Conservation (phyloP, 2,113 vertebrate species). For the Octodon degus region DNA sequence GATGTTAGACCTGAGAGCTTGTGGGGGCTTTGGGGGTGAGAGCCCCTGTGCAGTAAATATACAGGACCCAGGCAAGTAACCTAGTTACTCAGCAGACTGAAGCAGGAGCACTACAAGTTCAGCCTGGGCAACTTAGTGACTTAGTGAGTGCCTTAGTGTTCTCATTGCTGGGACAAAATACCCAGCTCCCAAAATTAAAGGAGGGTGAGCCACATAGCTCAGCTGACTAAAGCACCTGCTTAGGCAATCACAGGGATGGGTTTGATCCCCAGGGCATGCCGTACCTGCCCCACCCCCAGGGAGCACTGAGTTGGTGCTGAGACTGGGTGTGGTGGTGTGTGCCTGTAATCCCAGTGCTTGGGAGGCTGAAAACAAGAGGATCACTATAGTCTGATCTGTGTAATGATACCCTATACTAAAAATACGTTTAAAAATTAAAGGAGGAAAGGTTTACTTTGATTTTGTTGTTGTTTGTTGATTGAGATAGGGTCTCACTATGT, state of each 20-base stretch:
- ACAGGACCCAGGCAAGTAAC: neutral
- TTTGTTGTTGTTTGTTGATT: neutral
- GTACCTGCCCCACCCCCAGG: no score
- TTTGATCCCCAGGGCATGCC: no score
- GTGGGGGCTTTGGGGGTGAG: neutral
- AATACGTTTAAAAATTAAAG: neutral
- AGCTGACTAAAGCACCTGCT: no score
- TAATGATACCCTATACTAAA: no score
- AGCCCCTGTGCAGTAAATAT: neutral
- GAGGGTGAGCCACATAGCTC: neutral
- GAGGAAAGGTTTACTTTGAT: neutral
- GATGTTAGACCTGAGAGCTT: neutral
- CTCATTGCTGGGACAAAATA: neutral
- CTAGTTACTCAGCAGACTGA: neutral
- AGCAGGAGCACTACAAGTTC: neutral
- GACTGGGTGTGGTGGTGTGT: no score
- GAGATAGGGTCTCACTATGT: neutral
- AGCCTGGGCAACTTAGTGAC: neutral
- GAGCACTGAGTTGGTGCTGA: no score
- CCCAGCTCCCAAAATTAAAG: neutral
- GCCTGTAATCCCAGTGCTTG: no score
- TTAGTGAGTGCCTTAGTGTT: neutral
- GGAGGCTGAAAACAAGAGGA: no score
- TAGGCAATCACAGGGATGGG: no score
- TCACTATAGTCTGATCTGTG: no score